phyloP scores from a whole-genome alignment of 2,797 vertebrate genomes.

The Enteromius treurensis region DNA sequence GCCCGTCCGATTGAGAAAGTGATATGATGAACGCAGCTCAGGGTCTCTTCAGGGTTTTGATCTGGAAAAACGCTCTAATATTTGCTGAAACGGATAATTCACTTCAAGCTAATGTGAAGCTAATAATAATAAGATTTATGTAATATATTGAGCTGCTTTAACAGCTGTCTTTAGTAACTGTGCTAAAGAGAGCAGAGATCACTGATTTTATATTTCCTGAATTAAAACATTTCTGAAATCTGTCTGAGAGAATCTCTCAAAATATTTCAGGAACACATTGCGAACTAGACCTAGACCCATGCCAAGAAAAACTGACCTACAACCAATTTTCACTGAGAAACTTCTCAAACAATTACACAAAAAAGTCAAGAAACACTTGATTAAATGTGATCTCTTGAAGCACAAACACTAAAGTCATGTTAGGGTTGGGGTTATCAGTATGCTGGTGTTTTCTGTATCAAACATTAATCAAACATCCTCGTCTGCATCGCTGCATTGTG shows the following conservation, averaged over 20 bases:
- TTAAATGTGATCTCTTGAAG: background rate
- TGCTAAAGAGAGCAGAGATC: background rate
- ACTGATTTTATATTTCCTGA: background rate
- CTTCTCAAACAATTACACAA: background rate
- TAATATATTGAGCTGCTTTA: background rate
- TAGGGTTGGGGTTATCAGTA: background rate
- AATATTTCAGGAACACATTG: background rate
- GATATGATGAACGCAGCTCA: constrained; percentile 33
- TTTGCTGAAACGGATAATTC: background rate
- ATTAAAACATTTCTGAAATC: background rate
- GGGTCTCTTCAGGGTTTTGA: background rate
- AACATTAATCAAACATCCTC: background rate
- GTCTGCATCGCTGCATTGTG: background rate
- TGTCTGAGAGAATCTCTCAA: background rate
- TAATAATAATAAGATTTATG: background rate
- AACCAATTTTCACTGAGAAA: background rate
- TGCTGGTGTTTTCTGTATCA: background rate
- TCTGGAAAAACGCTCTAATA: background rate
- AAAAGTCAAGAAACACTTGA: background rate
- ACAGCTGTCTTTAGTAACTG: background rate
- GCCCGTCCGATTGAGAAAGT: constrained; percentile 1
- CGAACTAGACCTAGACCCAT: background rate
- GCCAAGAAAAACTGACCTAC: background rate
- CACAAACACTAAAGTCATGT: background rate
- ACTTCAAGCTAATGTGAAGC: background rate